Base-by-base conservation (phyloP, 2,888 invertebrate genomes). In the Leptinotarsa tumamoca region DNA sequence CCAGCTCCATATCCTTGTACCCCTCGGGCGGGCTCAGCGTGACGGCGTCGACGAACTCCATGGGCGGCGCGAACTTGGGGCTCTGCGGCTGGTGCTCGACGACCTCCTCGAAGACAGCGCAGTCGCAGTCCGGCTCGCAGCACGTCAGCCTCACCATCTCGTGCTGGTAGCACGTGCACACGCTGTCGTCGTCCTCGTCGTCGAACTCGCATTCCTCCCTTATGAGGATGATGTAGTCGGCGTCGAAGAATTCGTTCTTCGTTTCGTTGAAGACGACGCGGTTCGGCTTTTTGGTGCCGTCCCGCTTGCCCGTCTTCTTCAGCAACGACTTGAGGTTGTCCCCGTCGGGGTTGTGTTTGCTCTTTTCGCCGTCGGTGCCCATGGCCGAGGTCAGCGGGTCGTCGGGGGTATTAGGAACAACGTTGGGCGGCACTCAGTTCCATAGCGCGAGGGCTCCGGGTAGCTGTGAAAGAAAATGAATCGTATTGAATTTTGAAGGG, bases 11-110 rank as follows among this genome's bases (percentile, higher is more conserved):
- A 86, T 96, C 96, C 89, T 96, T 96, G 90, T 96, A 96, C 14
- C 96, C 96, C 87, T 96, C 96, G 15, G 96, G 96, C 33, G 96
- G 96, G 87, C 96, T 96, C 76, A 96, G 91, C 4, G 96, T 96
- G 61, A 96, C 95, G 79, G 94, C 93, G 87, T 95, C 95, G 76
- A 93, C 93, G 86, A 92, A 93, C 88, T 95, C 95, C 85, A 93
- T 90, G 56, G 92, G 92, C 52, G 92, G 92, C 78, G 92, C 92
- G 88, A 92, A 94, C 85, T 91, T 91, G 68, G 91, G 91, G 82
- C 91, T 91, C 74, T 82, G 84, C 54, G 18, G 73, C 33, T 70
- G 69, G 54, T 69, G 52, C 18, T 73, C 76, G 17, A 84, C 85
- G 61, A 72, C 68, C 13, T 80, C 80, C 49, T 74, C 79, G 68